Percentiles rank a stretch among this genome's conserved stretches.
phyloP scores from a whole-genome alignment of 2,888 invertebrate species.

The Drosophila picticornis region DNA sequence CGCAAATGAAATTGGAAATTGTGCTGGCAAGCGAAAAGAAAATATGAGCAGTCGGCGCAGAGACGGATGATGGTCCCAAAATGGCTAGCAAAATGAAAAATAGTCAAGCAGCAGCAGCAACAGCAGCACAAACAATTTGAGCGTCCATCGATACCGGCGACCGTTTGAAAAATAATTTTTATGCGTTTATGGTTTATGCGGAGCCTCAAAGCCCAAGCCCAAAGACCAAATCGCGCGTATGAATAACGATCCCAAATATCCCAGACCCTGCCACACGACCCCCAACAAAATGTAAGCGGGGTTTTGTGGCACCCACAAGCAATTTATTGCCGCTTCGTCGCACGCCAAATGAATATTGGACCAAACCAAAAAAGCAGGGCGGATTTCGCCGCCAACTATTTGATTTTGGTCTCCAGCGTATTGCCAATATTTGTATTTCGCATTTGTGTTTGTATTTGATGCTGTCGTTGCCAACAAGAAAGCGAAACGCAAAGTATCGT shows the following conservation, averaged over 20 bases:
- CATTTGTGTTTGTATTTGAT: slow-evolving; percentile 47
- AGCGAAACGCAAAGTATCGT: slow-evolving; percentile 60
- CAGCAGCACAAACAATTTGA: slow-evolving; percentile 68
- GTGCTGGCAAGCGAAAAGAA: slow-evolving; percentile 77
- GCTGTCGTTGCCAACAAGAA: slow-evolving; percentile 40
- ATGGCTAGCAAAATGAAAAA: slow-evolving; percentile 72
- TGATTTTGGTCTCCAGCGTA: slow-evolving; percentile 75
- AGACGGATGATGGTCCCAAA: slow-evolving; percentile 45
- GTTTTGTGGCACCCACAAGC: slow-evolving; percentile 33
- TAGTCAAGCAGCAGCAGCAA: slow-evolving; percentile 66
- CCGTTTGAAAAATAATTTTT: slow-evolving; percentile 72
- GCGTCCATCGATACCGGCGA: slow-evolving; percentile 67
- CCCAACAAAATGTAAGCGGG: slow-evolving; percentile 8
- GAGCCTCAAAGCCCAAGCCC: slow-evolving; percentile 43
- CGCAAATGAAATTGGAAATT: slow-evolving; percentile 81
- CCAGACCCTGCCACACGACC: neutral
- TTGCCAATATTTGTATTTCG: slow-evolving; percentile 77
- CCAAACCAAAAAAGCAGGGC: slow-evolving; percentile 15
- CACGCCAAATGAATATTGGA: slow-evolving; percentile 76
- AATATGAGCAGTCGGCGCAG: slow-evolving; percentile 61
- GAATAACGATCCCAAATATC: slow-evolving; percentile 15
- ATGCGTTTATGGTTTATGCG: slow-evolving; percentile 71
- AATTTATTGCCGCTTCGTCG: slow-evolving; percentile 76
- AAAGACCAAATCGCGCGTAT: slow-evolving; percentile 1
- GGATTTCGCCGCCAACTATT: slow-evolving; percentile 52